Conservation (phyloP, 2,888 invertebrate species). For the Steromphala cineraria region DNA sequence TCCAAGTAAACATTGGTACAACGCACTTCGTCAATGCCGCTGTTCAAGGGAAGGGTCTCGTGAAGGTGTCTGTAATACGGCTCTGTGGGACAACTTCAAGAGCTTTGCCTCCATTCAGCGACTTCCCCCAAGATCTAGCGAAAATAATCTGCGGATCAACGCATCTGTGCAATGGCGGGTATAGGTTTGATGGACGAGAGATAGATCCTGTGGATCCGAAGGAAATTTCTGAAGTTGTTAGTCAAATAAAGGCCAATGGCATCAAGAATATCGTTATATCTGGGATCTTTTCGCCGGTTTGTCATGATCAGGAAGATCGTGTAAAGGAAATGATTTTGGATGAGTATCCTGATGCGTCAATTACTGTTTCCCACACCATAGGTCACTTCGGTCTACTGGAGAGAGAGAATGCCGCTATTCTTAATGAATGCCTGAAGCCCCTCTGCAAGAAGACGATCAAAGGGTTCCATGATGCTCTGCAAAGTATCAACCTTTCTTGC, state of each 20-base stretch:
- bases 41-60: constrained; percentile 63
- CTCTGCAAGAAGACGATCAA: constrained; percentile 57
- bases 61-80: constrained; percentile 64
- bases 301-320: constrained; percentile 59
- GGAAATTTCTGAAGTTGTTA: constrained; percentile 50
- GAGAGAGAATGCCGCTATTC: constrained; percentile 71
- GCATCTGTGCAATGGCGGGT: constrained; percentile 64
- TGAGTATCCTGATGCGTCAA: constrained; percentile 56
- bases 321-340: constrained; percentile 44
- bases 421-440: constrained; percentile 70
- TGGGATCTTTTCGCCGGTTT: constrained; percentile 67
- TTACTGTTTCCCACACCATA: constrained; percentile 64
- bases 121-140: constrained; percentile 60
- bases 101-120: constrained; percentile 64
- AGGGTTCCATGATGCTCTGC: constrained; percentile 58
- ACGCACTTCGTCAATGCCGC: constrained; percentile 73
- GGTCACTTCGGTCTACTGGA: constrained; percentile 69
- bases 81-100: constrained; percentile 67
- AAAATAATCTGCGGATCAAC: constrained; percentile 45
- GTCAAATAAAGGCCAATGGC: constrained; percentile 40
- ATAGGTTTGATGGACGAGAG: constrained; percentile 64
- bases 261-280: constrained; percentile 62
- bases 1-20: constrained; percentile 69
- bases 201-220: constrained; percentile 49
- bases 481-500: constrained; percentile 57